Base-by-base conservation (phyloP, 1,140 invertebrate genomes). In the Drosophila tani region DNA sequence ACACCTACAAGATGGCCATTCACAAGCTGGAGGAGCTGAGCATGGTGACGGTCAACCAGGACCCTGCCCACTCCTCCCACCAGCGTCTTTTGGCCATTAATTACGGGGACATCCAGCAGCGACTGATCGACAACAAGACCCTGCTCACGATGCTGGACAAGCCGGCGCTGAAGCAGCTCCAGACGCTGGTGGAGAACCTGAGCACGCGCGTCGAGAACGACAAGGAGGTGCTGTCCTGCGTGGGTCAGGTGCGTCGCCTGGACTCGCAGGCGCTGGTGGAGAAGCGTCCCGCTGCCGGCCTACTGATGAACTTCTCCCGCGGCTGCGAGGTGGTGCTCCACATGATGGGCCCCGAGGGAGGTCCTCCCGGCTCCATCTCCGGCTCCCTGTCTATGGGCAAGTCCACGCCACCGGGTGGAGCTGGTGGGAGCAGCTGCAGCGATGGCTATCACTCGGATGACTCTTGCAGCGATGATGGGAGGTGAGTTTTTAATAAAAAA, bases 51-150 rank as follows among this genome's bases (percentile, higher is more conserved):
- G 94, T 96, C 63, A 96, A 95, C 60, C 96, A 97, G 80, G 97
- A 97, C 35, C 97, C 97, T 15, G 96, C 97, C 0, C 96, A 96
- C 49, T 96, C 97, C 0, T 98, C 97, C 19, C 98, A 99, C 93
- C 98, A 98, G 93, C 94, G 98, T 38, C 95, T 98, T 35, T 93
- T 99, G 62, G 96, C 96, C 46, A 94, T 98, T 27, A 96, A 95
- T 45, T 96, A 97, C 84, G 94, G 95, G 6, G 96, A 97, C 82
- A 96, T 96, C 19, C 97, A 99, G 92, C 96, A 97, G 70, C 93
- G 98, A 5, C 94, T 99, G 17, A 98, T 98, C 79, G 97, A 98
- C 93, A 99, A 98, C 93, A 98, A 98, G 93, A 97, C 96, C 0
- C 93, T 98, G 24, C 93, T 98, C 49, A 98, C 98, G 76, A 96